Evolutionary conservation across 2,797 vertebrate genomes (phyloP).

Genomic region (Peromyscus eremicus): DNA sequence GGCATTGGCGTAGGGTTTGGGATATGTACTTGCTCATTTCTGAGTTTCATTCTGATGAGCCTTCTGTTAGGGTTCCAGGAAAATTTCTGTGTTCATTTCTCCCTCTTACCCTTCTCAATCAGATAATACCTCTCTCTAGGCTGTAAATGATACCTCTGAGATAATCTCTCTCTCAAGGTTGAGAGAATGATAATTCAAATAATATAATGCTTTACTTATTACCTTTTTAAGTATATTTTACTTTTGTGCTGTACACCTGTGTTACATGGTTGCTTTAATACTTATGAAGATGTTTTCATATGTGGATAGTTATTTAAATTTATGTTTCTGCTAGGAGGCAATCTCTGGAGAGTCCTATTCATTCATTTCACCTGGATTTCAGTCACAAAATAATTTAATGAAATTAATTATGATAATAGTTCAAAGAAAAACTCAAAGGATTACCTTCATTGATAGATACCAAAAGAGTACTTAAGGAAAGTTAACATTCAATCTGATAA

Average conservation of each 20-base stretch:
- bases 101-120: not conserved
- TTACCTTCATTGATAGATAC: not conserved
- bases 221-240: not conserved
- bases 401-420: conserved; percentile 16
- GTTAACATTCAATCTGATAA: not conserved
- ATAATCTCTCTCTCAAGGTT: not conserved
- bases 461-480: not conserved
- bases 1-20: not conserved
- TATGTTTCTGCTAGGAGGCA: not conserved
- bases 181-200: not conserved
- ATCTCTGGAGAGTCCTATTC: not conserved
- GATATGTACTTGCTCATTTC: not conserved
- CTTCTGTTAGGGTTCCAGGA: not conserved
- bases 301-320: not conserved
- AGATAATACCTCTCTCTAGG: not conserved
- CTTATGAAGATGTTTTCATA: not conserved
- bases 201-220: conserved; percentile 1
- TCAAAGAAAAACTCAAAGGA: not conserved
- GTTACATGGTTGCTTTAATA: not conserved
- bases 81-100: not conserved
- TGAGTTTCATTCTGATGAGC: not conserved
- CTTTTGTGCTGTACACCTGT: not conserved
- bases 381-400: not conserved
- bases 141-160: not conserved
- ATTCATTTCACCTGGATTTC: not conserved